A percentile compares a stretch with the other conserved stretches of the same genome.
phyloP scores from a whole-genome alignment of 1,140 invertebrate genomes.

The Liolophura sinensis region DNA sequence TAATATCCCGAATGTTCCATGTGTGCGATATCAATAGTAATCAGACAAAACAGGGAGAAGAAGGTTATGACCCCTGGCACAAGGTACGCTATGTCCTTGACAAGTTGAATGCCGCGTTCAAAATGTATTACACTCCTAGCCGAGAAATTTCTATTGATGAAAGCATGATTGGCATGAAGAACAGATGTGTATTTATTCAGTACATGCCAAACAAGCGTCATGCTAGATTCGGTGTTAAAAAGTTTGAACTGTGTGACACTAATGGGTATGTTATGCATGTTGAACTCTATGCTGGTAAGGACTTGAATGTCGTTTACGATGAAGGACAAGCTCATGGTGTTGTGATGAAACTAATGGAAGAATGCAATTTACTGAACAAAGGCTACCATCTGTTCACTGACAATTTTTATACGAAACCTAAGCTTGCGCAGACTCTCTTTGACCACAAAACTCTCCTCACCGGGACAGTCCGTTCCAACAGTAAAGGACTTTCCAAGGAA shows the following conservation, averaged over 20 bases:
- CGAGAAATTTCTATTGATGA: constrained; percentile 21
- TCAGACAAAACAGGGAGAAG: constrained; percentile 5
- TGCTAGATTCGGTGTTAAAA: constrained; percentile 26
- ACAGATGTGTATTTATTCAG: constrained; percentile 15
- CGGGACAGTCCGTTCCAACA: constrained; percentile 14
- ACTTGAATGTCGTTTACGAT: constrained; percentile 9
- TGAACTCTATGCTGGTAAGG: constrained; percentile 17
- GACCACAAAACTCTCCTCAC: constrained; percentile 13
- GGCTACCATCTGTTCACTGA: constrained; percentile 20
- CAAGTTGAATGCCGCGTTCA: constrained; percentile 6
- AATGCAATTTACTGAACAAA: constrained; percentile 14
- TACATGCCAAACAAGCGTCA: constrained; percentile 32
- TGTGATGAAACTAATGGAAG: constrained; percentile 13
- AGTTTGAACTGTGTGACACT: constrained; percentile 17
- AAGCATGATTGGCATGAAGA: constrained; percentile 21
- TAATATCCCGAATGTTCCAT: constrained; percentile 15
- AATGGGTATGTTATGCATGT: constrained; percentile 14
- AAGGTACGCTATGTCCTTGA: constrained; percentile 17
- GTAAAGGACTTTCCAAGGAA: background rate
- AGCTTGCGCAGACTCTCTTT: constrained; percentile 5
- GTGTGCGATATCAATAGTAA: background rate
- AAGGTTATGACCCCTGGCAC: constrained; percentile 18
- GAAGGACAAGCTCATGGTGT: constrained; percentile 14
- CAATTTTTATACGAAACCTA: constrained; percentile 18
- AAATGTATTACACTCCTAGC: constrained; percentile 9